Evolutionary conservation across 1,140 invertebrate genomes (phyloP).

Genomic region (Brachionus rubens): DNA sequence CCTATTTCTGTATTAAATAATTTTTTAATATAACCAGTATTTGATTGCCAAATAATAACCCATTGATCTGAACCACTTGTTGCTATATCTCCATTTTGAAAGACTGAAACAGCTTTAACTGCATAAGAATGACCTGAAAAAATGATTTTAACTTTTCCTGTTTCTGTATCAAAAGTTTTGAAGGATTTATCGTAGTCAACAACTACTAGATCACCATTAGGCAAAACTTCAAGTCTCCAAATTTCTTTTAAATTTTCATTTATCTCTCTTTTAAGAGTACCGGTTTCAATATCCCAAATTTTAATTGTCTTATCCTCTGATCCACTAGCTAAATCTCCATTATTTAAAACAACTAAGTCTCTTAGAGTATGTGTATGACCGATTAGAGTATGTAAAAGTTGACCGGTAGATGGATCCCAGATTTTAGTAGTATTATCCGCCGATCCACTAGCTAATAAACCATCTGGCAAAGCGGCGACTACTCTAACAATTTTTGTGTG

Average conservation of each 20-base stretch:
- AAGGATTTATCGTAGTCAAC: background rate
- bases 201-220: background rate
- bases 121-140: background rate
- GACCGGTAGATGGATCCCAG: background rate
- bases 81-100: background rate
- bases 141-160: background rate
- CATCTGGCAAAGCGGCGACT: background rate
- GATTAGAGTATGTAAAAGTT: background rate
- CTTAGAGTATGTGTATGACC: constrained; percentile 11
- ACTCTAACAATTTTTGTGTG: background rate
- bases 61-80: background rate
- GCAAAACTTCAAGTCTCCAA: background rate
- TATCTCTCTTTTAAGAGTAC: background rate
- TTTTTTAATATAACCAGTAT: constrained; percentile 18
- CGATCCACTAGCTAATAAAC: background rate
- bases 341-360: constrained; percentile 16
- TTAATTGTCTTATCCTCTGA: constrained; percentile 28
- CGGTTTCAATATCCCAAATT: constrained; percentile 65
- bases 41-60: constrained; percentile 4
- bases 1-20: background rate
- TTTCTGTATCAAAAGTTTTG: background rate
- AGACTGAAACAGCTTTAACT: background rate
- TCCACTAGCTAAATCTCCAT: constrained; percentile 14
- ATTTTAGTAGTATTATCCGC: constrained; percentile 18
- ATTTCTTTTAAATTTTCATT: background rate